Conservation (phyloP, 1,140 invertebrate genomes). For the Drosophila hydei region DNA sequence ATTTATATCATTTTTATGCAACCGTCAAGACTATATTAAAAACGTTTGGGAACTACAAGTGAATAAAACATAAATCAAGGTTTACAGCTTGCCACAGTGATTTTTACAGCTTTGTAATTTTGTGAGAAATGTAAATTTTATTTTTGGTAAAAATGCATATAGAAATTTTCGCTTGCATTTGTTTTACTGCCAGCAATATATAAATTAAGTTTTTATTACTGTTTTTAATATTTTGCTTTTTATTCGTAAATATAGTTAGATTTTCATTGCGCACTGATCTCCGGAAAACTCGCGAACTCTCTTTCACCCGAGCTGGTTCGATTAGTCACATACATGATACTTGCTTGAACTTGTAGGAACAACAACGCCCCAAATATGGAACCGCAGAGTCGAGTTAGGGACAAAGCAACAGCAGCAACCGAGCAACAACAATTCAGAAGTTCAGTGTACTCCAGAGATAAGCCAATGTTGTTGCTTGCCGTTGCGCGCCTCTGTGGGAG, state of each 20-base stretch:
- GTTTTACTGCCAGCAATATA: too few species aligned
- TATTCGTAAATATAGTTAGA: too few species aligned
- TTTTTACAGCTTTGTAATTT: too few species aligned
- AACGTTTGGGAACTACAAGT: constrained; percentile 19
- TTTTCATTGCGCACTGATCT: too few species aligned
- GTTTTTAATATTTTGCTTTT: too few species aligned
- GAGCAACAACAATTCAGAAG: constrained; percentile 26
- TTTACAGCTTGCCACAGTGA: too few species aligned
- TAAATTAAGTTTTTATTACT: too few species aligned
- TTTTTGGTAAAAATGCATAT: too few species aligned
- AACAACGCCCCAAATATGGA: constrained; percentile 67
- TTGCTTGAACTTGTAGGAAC: constrained; percentile 57
- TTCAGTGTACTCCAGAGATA: constrained; percentile 74
- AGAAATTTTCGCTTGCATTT: too few species aligned
- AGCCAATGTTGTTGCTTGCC: constrained; percentile 61
- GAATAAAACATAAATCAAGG: background rate
- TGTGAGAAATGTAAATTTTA: too few species aligned
- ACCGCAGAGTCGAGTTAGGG: constrained; percentile 9
- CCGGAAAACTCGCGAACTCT: constrained; percentile 31
- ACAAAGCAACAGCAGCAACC: constrained; percentile 16
- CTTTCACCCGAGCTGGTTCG: constrained; percentile 4
- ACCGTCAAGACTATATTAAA: background rate
- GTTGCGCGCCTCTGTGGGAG: too few species aligned
- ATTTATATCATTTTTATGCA: constrained; percentile 39
- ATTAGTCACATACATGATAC: background rate